Evolutionary conservation across 2,888 invertebrate genomes (phyloP).

Genomic region (Disparrhopalites patrizii): DNA sequence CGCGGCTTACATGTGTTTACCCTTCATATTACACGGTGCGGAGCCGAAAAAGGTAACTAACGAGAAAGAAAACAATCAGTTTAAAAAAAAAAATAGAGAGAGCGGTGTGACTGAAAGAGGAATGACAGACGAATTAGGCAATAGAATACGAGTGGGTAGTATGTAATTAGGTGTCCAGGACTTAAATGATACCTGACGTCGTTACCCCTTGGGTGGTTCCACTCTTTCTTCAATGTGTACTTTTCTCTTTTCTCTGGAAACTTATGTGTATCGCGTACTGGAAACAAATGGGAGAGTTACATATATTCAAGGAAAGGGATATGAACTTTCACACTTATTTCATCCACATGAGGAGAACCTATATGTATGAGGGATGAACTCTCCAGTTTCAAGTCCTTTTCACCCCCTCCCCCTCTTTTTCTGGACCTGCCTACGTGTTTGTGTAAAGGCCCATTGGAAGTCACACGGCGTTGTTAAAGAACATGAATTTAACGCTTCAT

Average conservation of each 20-base stretch:
- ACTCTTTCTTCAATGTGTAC: too few species aligned
- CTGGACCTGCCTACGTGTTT: not conserved
- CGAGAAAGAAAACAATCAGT: slow-evolving; percentile 2
- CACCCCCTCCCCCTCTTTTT: not conserved
- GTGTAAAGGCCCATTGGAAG: slow-evolving; percentile 6
- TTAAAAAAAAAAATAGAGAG: not conserved
- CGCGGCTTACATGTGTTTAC: too few species aligned
- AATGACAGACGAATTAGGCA: slow-evolving; percentile 29
- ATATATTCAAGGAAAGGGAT: too few species aligned
- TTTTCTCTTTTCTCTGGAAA: too few species aligned
- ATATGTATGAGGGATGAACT: too few species aligned
- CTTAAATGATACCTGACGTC: slow-evolving; percentile 22
- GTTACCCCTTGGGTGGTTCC: slow-evolving; percentile 24
- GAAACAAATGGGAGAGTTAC: too few species aligned
- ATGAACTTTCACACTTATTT: too few species aligned
- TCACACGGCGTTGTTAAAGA: not conserved
- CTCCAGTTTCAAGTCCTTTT: not conserved
- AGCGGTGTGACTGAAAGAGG: slow-evolving; percentile 22
- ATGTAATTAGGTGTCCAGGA: slow-evolving; percentile 25
- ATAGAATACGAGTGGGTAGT: slow-evolving; percentile 20
- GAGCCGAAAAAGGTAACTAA: too few species aligned
- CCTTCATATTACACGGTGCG: too few species aligned
- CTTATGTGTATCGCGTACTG: too few species aligned
- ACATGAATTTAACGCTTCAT: slow-evolving; percentile 23
- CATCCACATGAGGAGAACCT: too few species aligned